Base-by-base conservation (phyloP, 2,888 invertebrate species). In the Stratiomys singularior region DNA sequence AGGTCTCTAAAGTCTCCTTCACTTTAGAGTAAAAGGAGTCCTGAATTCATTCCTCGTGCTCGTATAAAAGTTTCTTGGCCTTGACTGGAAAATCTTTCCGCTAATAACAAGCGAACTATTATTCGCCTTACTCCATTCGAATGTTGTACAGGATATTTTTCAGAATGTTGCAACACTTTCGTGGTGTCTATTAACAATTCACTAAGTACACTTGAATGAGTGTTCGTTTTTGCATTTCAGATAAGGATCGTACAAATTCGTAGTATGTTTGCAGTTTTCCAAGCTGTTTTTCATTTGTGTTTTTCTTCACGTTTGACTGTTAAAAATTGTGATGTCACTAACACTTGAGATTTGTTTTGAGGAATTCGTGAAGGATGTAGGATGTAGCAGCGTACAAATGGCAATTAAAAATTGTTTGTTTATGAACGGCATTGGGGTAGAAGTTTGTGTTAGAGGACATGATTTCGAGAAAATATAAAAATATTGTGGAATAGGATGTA, bases 121-220 rank as follows among this genome's bases (percentile, higher is more conserved):
- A 5, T 3, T 37, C 9, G 37, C 37, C 37, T 11, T 52, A 13
- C 52, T 18, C 15, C 18, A 5, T 11, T 5, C 0, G 7, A 21
- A 72, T n/a, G 46, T 4, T 25, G 13, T 23, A 18, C 69, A 46
- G 25, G 47, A 47, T 47, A 60, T 60, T 37, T 37, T 52, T 23
- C 69, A 18, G 15, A n/a, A 52, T 23, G 5, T 30, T n/a, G 27
- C 23, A 37, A 74, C 58, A 74, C 74, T 77, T 63, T 46, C 47
- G 58, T 77, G 79, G 79, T 79, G 79, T 79, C 77, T 79, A 79
- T 79, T 79, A 79, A 79, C 79, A 79, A 79, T 79, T 79, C 77
- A 79, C 76, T 71, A 69, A 79, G 76, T 77, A 76, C 67, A 63
- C 77, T 76, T 79, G 58, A 58, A 74, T 44, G 77, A 77, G 77